Base-by-base conservation (phyloP, 1,140 invertebrate species). In the Dolichoris vasculosae region DNA sequence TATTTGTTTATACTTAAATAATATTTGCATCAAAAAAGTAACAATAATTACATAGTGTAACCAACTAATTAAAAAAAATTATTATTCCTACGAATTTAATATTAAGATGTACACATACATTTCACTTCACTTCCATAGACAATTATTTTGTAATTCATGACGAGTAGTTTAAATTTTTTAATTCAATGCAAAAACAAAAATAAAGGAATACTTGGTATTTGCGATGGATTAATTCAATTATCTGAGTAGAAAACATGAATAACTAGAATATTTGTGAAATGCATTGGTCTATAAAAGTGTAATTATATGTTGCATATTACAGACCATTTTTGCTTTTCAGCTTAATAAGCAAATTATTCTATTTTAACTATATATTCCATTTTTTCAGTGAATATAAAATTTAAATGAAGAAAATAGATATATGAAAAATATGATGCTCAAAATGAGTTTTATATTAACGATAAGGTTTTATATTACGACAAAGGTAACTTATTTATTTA, bases 11-110 rank as follows among this genome's bases (percentile, higher is more conserved):
- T n/a, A 30, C 35, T n/a, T 67, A n/a, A 67, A 67, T 35, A 67
- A 67, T 6, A 35, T 64, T 64, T 64, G 59, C 20, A n/a, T 64
- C 59, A 64, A 64, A 64, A 64, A n/a, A n/a, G n/a, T n/a, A n/a
- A 4, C 59, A 64, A 64, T 20, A 64, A 3, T 64, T 2, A 64
- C 30, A 0, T 4, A 4, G 20, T 64, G 30, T 30, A 4, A 64
- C 20, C 26, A 6, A n/a, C 64, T 43, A 81, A 81, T 69, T 69
- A 40, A n/a, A 8, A 81, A 81, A 43, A 38, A 71, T 81, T 81
- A 81, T 69, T 71, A 64, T 8, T 51, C 64, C n/a, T 30, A 35
- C 15, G 30, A 32, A 67, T 67, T 13, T 76, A 64, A n/a, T 46
- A 51, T 20, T 26, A 35, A 23, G n/a, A 51, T n/a, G 23, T 35